Percentiles rank a stretch among this genome's conserved stretches.
These are phyloP conservation scores for Sepioteuthis lessoniana DNA, from an alignment of 2,888 invertebrate species.

Conservation along the genomic window DNA sequence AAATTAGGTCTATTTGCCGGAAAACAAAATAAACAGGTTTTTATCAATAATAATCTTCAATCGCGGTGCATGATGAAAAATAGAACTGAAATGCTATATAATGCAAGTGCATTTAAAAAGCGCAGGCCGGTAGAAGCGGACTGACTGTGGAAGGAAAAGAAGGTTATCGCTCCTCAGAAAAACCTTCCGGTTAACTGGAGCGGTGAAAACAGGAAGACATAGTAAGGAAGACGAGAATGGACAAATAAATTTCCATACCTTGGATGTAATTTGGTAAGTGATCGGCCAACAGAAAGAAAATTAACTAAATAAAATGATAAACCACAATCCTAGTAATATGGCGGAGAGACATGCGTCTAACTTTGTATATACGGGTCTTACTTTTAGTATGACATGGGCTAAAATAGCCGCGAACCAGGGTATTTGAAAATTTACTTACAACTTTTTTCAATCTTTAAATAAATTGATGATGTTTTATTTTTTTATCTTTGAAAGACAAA, in stretches of 20 bases:
- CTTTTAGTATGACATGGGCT: not conserved
- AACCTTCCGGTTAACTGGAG: not conserved
- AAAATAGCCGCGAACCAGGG: not conserved
- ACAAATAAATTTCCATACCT: not conserved
- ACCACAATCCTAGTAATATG: conserved; percentile 37
- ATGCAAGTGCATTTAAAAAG: no score
- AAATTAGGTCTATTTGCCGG: not conserved
- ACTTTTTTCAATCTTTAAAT: not conserved
- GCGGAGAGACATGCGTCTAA: conserved; percentile 43
- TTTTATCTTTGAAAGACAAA: not conserved
- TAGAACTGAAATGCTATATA: not conserved
- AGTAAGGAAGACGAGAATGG: not conserved
- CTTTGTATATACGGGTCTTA: not conserved
- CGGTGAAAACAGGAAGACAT: not conserved
- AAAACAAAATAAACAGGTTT: not conserved
- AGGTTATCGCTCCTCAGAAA: not conserved
- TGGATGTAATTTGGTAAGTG: conserved; percentile 11
- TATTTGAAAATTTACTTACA: not conserved
- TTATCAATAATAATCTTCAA: not conserved
- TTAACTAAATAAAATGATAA: not conserved
- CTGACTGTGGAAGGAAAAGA: not conserved
- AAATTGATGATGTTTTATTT: not conserved
- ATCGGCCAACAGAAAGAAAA: conserved; percentile 20
- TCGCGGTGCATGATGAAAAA: not conserved
- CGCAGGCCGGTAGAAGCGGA: conserved; percentile 2